Evolutionary conservation across 2,797 vertebrate species (phyloP).

Genomic region (Hapalemur alaotrensis): DNA sequence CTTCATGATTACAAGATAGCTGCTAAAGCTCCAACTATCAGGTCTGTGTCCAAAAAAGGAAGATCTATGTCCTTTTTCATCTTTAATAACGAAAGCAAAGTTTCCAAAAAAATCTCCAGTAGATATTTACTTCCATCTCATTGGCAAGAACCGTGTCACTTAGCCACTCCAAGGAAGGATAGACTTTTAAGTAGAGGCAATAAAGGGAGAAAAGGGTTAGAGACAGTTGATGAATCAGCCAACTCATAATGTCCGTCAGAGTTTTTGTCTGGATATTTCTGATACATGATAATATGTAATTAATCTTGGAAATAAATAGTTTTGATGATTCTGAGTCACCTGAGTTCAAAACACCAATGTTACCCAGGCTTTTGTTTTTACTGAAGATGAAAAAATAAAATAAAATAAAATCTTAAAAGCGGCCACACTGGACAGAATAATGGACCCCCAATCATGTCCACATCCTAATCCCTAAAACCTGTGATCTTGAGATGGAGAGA

Average conservation of each 20-base stretch:
- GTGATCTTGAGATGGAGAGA: neutral
- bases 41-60: neutral
- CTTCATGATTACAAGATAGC: neutral
- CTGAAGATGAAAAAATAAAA: neutral
- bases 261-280: neutral
- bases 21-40: neutral
- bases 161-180: neutral
- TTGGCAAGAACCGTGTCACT: neutral
- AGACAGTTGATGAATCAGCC: neutral
- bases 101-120: neutral
- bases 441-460: neutral
- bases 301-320: neutral
- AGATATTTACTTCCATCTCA: conserved; percentile 12
- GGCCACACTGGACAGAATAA: neutral
- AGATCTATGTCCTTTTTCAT: neutral
- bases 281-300: neutral
- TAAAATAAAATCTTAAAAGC: neutral
- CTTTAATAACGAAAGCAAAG: neutral
- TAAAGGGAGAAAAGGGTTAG: neutral
- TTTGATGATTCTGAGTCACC: neutral
- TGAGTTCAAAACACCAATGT: neutral
- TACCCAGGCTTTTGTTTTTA: neutral
- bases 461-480: neutral
- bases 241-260: neutral
- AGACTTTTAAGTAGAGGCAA: neutral